Base-by-base conservation (phyloP, 2,888 invertebrate genomes). In the Serripes groenlandicus region DNA sequence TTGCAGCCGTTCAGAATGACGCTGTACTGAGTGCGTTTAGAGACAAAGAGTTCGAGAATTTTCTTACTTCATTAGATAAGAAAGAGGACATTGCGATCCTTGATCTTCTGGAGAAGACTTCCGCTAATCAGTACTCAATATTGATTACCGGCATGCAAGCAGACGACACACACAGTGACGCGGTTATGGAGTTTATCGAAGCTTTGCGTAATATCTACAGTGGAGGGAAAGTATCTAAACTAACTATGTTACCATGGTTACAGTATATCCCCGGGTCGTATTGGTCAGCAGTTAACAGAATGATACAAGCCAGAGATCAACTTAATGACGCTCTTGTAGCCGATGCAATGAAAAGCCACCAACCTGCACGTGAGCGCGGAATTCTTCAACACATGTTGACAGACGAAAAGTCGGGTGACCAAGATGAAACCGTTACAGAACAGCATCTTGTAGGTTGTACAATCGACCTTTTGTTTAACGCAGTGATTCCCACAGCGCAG, bases 401-500 rank as follows among this genome's bases (percentile, higher is more conserved):
- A n/a, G 35, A 37, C 11, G 26, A 66, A 42, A 26, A n/a, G 1
- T 5, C 23, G 2, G 23, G 28, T 26, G 7, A 23, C 9, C 26
- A 42, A n/a, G 26, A 11, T 0, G 28, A 23, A 3, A 35, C 9
- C 37, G 26, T 66, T 0, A 23, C 66, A 11, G n/a, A 66, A 26
- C 11, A 35, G 3, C 37, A 42, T 23, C 23, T 66, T 21, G 42
- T 15, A 18, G 66, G 42, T 3, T 66, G 66, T 28, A 66, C 35
- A 18, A 23, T 66, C 5, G 66, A 66, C 26, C 37, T 66, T 23
- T 32, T 66, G 37, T 66, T 66, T 26, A 66, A 66, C 42, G 66
- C 35, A 9, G 37, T 37, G 0, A 15, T 66, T 23, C 66, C 66
- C 9, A 42, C 34, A 15, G 66, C 35, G 21, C 23, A 66, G 23